Evolutionary conservation across 2,113 vertebrate species (phyloP), one percentile per base, ranked within the genome.

Genomic region (Lepus timidus): DNA sequence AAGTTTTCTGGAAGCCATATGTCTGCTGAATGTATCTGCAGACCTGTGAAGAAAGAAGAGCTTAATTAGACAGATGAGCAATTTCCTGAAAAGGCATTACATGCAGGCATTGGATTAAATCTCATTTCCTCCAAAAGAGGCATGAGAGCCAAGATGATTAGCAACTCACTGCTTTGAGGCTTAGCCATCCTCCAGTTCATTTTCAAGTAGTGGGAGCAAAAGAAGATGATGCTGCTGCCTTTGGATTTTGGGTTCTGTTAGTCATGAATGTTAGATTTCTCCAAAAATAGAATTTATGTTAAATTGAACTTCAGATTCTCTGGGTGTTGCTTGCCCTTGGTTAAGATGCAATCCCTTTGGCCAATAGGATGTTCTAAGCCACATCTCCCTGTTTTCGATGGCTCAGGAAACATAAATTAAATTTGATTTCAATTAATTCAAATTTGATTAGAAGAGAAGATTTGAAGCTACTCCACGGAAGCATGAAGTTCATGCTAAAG

Each of bases 401-500:
- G 51, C 51, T 91, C 68, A 90, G 87, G 70, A 91, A 94, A 73
- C 4, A 91, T 68, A 95, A 87, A 89, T 44, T 44, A 85, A 85
- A 96, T 95, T 92, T 93, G 29, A 74, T 91, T 92, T 92, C 85
- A 88, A 25, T 29, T 51, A 95, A 85, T 86, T 29, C 86, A 85
- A 58, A 78, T 62, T 93, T 93, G 62, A 90, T 92, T 89, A 90
- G 62, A 58, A 90, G 89, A 94, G 44, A 61, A 95, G 49, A 86
- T 58, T 36, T 4, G 71, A 80, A 79, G 12, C 61, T 85, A 39
- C 52, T 70, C 36, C 27, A 65, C 4, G 33, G 58, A 95, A 93
- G 52, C 9, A 71, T 25, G 74, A 65, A 74, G n/a, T 80, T 81
- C 55, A 44, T 78, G 19, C 67, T 49, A 52, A 85, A 88, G 51